These are phyloP conservation scores for Synergus umbraculus DNA, from an alignment of 2,888 invertebrate genomes.

Conservation along the genomic window DNA sequence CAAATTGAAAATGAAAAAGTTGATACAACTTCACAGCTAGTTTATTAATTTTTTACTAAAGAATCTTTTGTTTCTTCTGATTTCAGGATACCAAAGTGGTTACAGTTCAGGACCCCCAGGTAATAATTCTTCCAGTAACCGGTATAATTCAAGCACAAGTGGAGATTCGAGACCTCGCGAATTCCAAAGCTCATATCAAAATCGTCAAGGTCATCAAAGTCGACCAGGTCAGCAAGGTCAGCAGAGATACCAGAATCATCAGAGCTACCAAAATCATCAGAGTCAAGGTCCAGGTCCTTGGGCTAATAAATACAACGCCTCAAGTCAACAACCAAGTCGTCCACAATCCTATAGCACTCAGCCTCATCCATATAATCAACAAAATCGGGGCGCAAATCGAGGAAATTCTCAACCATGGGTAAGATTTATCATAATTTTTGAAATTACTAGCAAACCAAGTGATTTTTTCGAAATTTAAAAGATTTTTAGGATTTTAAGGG, in stretches of 20 bases:
- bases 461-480: too few species aligned
- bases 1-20: too few species aligned
- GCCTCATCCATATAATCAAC: constrained; percentile 39
- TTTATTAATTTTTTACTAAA: too few species aligned
- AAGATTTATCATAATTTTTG: not conserved
- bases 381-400: constrained; percentile 29
- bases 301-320: constrained; percentile 58
- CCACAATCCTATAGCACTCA: constrained; percentile 39
- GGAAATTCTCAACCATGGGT: constrained; percentile 27
- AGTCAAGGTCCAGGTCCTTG: constrained; percentile 59
- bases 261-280: constrained; percentile 44
- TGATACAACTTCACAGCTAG: too few species aligned
- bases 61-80: constrained; percentile 40
- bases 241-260: constrained; percentile 48
- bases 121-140: not conserved
- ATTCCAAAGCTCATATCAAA: constrained; percentile 36
- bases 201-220: constrained; percentile 49
- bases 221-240: constrained; percentile 57
- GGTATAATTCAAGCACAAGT: constrained; percentile 11
- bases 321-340: constrained; percentile 55
- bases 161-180: constrained; percentile 40
- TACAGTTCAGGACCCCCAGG: constrained; percentile 58
- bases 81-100: constrained; percentile 67
- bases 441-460: too few species aligned
- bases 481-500: too few species aligned